Base-by-base conservation (phyloP, 2,888 invertebrate genomes). In the Aquatica leii region DNA sequence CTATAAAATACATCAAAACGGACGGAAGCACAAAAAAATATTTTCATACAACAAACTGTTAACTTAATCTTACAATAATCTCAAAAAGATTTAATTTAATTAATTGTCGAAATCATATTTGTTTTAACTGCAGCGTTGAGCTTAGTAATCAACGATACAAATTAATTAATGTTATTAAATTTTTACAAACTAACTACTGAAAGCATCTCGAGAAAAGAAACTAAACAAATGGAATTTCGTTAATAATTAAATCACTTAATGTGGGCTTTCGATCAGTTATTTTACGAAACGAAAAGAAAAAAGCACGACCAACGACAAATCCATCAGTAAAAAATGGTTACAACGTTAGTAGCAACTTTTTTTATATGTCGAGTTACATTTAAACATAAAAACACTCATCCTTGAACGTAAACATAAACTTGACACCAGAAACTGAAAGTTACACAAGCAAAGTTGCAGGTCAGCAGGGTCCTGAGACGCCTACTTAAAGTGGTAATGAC, bases 391-490 rank as follows among this genome's bases (percentile, higher is more conserved):
- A 18, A 50, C 40, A 40, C 24, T 15, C 58, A 58, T 31, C 63
- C 63, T 63, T 63, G 63, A 64, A 63, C 35, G 55, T 37, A 56
- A 61, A 55, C 55, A 61, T 54, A 46, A 51, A 52, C 61, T 62
- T 43, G 66, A 61, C 69, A 68, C 68, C 66, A 70, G 69, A 72
- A 72, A 71, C 62, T 64, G 71, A 72, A 72, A 72, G 71, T 72
- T 67, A 64, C 63, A 66, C 63, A 59, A 64, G 59, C 62, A 62
- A 65, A 66, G 54, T 57, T 57, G 55, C 62, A 61, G 72, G 72
- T 70, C 71, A 68, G 43, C 60, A 59, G 60, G 71, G 68, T 69
- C 71, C 70, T 69, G 70, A 54, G 70, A 68, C 69, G 60, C 63
- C 62, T 68, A 68, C 58, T 62, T 62, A 57, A 57, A 31, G 49